Conservation (phyloP, 2,888 invertebrate genomes). For the Alviniconcha strummeri region DNA sequence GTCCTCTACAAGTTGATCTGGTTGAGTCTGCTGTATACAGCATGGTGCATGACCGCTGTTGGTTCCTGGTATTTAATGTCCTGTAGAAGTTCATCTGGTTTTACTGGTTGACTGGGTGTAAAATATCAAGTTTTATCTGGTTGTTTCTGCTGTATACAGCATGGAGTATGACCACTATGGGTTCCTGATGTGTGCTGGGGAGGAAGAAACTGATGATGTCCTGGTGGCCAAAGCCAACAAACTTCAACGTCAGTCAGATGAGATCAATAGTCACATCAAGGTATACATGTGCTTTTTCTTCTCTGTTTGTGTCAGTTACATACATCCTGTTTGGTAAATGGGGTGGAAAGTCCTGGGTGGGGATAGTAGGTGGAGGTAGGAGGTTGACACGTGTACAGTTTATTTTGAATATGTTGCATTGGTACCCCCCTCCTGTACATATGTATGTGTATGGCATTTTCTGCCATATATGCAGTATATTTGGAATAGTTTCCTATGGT, state of each 20-base stretch:
- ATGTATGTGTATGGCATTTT: too few relatives aligned
- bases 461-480: too few relatives aligned
- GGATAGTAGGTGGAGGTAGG: neutral
- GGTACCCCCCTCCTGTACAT: too few relatives aligned
- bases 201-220: conserved; percentile 43
- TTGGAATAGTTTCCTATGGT: too few relatives aligned
- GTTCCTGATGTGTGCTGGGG: conserved; percentile 57
- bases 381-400: neutral
- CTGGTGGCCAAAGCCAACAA: conserved; percentile 59
- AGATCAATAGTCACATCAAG: conserved; percentile 62
- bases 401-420: neutral
- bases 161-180: conserved; percentile 71
- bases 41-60: too few relatives aligned
- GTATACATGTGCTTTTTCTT: conserved; percentile 40
- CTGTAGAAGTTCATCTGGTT: too few relatives aligned
- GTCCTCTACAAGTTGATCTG: too few relatives aligned
- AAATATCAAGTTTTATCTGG: too few relatives aligned
- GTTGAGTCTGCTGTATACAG: too few relatives aligned
- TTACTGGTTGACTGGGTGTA: too few relatives aligned
- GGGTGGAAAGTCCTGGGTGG: neutral
- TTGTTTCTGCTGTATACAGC: conserved; percentile 45
- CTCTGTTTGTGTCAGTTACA: neutral
- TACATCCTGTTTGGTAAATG: neutral
- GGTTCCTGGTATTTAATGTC: too few relatives aligned
- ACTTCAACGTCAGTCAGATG: conserved; percentile 65